Base-by-base conservation (phyloP, 2,888 invertebrate genomes). In the Drosophila mayaguana region DNA sequence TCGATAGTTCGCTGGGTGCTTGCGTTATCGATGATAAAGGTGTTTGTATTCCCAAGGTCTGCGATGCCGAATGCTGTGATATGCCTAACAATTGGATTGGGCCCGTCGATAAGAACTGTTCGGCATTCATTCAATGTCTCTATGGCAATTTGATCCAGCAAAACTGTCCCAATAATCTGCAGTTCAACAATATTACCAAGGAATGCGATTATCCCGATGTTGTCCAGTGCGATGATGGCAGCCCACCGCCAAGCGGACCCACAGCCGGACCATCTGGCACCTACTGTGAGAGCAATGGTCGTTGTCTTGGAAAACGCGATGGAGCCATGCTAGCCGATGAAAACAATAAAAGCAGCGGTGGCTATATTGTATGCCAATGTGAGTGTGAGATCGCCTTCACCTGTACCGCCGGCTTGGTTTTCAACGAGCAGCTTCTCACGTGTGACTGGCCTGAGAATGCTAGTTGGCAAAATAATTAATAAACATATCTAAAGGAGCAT, bases 201-300 rank as follows among this genome's bases (percentile, higher is more conserved):
- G 9, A 55, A 0, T 91, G 91, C 63, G 91, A 89, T 50, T 89
- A 48, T 46, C 91, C 91, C 5, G 54, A 75, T 8, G 69, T 75
- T 20, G 91, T 89, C 1, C 42, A 78, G 1, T 91, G 91, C 46
- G 66, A 78, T 4, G 82, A 83, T 72, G 82, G 80, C 12, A 76
- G 78, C 46, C 45, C 53, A 7, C 81, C 88, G 36, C 90, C 90
- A 11, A 82, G 81, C 38, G 90, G 90, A 5, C 91, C 91, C 18
- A 75, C 75, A 3, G 85, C 91, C 9, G 91, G 91, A 12, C 91
- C 91, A 7, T 91, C 91, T 0, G 91, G 91, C 32, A 89, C 88
- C 2, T 68, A 66, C 28, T 91, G 91, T 50, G 82, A 61, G 40
- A 78, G 60, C 42, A 61, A 75, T 9, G 90, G 87, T 9, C 66